Percentiles rank a stretch among this genome's conserved stretches.
Evolutionary conservation across 2,797 vertebrate genomes (phyloP).

Genomic region (Sebastes wilsoni): DNA sequence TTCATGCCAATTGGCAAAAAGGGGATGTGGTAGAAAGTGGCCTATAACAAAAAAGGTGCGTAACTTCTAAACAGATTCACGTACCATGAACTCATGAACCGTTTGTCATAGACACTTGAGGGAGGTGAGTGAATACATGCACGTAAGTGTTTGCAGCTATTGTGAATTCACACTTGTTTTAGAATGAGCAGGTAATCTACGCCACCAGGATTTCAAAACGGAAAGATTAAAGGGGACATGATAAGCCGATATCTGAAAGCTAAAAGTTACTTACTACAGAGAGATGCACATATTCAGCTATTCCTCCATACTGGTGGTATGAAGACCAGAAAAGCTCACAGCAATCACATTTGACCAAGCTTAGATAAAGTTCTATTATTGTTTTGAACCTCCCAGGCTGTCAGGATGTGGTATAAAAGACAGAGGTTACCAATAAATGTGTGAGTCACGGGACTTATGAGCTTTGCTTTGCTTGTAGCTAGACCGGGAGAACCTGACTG

Average conservation of each 20-base stretch:
- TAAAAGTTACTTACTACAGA: not conserved
- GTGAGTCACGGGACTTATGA: not conserved
- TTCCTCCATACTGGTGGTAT: not conserved
- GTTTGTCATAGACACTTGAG: too few species aligned
- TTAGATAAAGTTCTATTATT: not conserved
- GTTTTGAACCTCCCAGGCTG: not conserved
- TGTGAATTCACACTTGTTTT: too few species aligned
- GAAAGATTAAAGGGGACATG: not conserved
- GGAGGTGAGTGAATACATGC: too few species aligned
- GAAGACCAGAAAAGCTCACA: not conserved
- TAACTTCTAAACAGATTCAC: too few species aligned
- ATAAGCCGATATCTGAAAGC: slow-evolving; percentile 2
- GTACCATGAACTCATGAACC: too few species aligned
- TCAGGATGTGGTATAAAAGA: not conserved
- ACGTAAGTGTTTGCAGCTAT: too few species aligned
- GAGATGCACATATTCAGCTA: not conserved
- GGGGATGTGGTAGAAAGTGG: not conserved
- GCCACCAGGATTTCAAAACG: slow-evolving; percentile 1
- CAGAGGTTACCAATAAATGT: not conserved
- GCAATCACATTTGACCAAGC: not conserved
- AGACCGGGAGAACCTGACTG: not conserved
- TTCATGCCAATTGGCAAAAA: too few species aligned
- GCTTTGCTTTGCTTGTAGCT: not conserved
- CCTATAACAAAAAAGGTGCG: not conserved
- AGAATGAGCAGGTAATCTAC: not conserved